Conservation (phyloP, 2,113 vertebrate genomes). For the Heterochromis multidens region DNA sequence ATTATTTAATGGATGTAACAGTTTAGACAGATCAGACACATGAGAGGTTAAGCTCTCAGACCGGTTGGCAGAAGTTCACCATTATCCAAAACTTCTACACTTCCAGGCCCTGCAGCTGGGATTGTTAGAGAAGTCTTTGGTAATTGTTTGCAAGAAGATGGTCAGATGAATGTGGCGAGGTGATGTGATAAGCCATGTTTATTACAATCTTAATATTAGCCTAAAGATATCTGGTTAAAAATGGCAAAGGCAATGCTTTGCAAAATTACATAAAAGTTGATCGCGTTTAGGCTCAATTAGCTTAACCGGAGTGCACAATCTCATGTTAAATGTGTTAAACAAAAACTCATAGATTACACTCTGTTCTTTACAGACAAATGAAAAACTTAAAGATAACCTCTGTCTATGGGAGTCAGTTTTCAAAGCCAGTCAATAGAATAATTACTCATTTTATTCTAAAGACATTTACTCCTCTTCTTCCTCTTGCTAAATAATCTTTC, state of each 20-base stretch:
- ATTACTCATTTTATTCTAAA: neutral
- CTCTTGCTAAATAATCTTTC: accelerated
- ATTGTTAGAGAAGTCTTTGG: neutral
- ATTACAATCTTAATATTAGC: neutral
- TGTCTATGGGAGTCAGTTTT: neutral
- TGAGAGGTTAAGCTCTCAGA: neutral
- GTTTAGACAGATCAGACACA: neutral
- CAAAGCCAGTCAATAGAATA: neutral
- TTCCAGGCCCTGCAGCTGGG: neutral
- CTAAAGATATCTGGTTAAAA: neutral
- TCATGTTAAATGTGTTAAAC: neutral
- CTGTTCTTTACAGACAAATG: neutral
- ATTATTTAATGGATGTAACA: neutral
- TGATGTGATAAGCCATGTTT: too few species aligned
- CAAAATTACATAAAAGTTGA: too few species aligned
- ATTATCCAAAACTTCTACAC: neutral
- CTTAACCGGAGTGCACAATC: neutral
- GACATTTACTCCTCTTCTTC: neutral
- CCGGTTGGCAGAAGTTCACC: neutral
- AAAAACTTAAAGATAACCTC: neutral
- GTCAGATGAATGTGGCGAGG: neutral
- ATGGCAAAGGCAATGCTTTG: too few species aligned
- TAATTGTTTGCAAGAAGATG: neutral
- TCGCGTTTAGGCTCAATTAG: too few species aligned
- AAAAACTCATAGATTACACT: neutral